Evolutionary conservation across 2,797 vertebrate species (phyloP).

Genomic region (Mergus octosetaceus): DNA sequence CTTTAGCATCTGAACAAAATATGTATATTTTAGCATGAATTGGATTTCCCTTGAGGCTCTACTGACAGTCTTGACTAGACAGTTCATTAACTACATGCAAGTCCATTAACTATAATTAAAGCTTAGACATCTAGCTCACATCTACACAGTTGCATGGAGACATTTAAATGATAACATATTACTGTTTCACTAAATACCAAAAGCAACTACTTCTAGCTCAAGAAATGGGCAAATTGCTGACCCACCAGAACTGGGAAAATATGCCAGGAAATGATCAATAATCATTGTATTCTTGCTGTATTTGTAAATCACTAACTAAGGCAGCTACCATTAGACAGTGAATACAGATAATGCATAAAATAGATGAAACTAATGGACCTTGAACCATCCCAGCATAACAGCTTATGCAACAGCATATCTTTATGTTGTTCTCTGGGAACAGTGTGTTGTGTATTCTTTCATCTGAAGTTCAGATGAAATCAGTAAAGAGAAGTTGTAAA

Average conservation of each 20-base stretch:
- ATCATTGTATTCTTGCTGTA: not conserved
- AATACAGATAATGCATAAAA: not conserved
- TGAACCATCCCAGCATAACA: not conserved
- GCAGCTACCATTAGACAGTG: not conserved
- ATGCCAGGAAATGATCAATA: slow-evolving; percentile 17
- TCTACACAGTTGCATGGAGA: not conserved
- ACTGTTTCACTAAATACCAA: not conserved
- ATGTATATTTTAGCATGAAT: slow-evolving; percentile 8
- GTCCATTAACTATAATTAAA: slow-evolving; percentile 49
- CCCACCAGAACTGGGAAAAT: not conserved
- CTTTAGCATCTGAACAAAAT: not conserved
- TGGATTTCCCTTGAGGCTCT: slow-evolving; percentile 3
- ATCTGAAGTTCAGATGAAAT: not conserved
- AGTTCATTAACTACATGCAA: slow-evolving; percentile 46
- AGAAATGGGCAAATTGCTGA: not conserved
- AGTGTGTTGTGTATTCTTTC: not conserved
- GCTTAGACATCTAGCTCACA: not conserved
- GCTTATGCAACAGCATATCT: not conserved
- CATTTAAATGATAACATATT: not conserved
- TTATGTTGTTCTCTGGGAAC: not conserved
- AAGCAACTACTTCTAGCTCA: not conserved
- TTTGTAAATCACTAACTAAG: slow-evolving; percentile 1
- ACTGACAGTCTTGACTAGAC: slow-evolving; percentile 30
- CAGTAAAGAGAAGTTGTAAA: not conserved
- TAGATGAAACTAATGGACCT: not conserved